phyloP scores from a whole-genome alignment of 1,140 invertebrate species.

The Heliconius melpomene region DNA sequence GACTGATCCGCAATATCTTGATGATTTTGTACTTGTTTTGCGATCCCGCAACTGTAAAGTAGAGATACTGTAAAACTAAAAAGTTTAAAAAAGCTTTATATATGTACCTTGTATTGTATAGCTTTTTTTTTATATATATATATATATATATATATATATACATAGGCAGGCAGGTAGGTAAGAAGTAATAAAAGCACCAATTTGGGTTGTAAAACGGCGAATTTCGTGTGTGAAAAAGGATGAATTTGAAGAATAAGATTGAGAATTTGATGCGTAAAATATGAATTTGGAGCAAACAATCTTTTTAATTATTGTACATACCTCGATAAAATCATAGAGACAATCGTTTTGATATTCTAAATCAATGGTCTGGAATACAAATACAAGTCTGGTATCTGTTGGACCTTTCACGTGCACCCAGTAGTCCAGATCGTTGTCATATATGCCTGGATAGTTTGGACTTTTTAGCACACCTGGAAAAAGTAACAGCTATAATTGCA shows the following conservation, averaged over 20 bases:
- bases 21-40: conserved; percentile 56
- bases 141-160: no score
- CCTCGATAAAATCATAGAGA: conserved; percentile 88
- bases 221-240: no score
- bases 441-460: conserved; percentile 84
- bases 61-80: no score
- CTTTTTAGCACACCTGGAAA: conserved; percentile 79
- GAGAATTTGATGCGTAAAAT: neutral
- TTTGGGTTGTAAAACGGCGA: no score
- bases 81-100: no score
- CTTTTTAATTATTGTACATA: conserved; percentile 40
- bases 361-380: conserved; percentile 85
- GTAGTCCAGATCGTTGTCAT: conserved; percentile 86
- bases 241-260: no score
- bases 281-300: no score
- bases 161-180: no score
- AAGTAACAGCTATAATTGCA: no score
- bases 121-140: no score
- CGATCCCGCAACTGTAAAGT: conserved; percentile 58
- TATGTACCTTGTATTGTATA: no score
- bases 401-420: conserved; percentile 83
- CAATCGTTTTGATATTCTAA: conserved; percentile 88
- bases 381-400: conserved; percentile 82
- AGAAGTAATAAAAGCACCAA: no score
- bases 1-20: conserved; percentile 82